Evolutionary conservation across 2,797 vertebrate genomes (phyloP), one percentile per base, ranked within the genome.

Genomic region (Trematomus bernacchii): DNA sequence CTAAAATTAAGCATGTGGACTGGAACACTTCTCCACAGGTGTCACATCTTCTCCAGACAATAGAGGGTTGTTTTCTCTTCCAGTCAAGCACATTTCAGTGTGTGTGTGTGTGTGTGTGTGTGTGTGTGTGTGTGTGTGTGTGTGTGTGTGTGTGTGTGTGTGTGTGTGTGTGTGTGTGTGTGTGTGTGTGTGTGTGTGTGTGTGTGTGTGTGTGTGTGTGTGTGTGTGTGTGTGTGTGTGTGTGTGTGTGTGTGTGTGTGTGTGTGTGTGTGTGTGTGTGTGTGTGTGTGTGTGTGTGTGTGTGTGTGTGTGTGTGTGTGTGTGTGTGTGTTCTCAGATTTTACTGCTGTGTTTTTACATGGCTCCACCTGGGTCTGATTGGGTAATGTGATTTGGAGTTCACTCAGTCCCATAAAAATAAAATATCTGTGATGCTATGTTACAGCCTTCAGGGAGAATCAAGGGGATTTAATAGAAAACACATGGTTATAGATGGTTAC

Each of bases 381-480:
- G 87, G 73, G 79, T 78, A 82, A 85, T 80, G 85, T 83, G 82
- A 90, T 92, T 91, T 23, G 1, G 81, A 92, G 91, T 92, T 93
- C 79, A 92, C 78, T 77, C 84, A 79, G 90, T 90, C 84, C 81
- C 89, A 90, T 93, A 86, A 94, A 94, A 91, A 82, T 89, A 73
- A 90, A 93, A 90, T 85, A 88, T 88, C 66, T 77, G 77, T 55
- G 82, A 87, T 89, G 79, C 67, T 80, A 67, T 89, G 77, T 76
- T 88, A 76, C 68, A 75, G 91, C 78, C 85, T 68, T 57, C 57
- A 76, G 87, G 83, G 79, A 77, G 70, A 86, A 89, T 75, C 65
- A 77, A 66, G 79, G 79, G 79, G 33, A 65, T 54, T 66, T 90
- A 93, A 94, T 93, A 68, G 89, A 84, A 90, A 93, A 79, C 93